Evolutionary conservation across 2,888 invertebrate genomes (phyloP).

Genomic region (Eristalis pertinax): DNA sequence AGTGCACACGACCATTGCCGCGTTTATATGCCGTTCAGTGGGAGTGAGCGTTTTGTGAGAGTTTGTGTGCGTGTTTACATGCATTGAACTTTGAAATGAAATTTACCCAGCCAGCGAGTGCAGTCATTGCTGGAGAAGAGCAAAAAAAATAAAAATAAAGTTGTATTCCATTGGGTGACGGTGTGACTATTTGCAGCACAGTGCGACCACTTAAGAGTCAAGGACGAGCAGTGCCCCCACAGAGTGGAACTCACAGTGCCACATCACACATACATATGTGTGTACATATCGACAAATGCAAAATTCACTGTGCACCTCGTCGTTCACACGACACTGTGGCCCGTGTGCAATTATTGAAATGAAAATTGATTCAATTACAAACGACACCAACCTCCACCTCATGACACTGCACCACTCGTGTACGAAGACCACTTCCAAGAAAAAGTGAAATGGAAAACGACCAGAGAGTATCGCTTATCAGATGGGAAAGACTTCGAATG

Average conservation of each 20-base stretch:
- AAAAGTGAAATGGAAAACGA: constrained; percentile 39
- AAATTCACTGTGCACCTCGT: constrained; percentile 14
- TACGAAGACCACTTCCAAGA: neutral
- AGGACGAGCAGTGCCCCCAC: constrained; percentile 54
- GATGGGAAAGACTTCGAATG: constrained; percentile 28
- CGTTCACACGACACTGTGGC: constrained; percentile 32
- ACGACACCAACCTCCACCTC: neutral
- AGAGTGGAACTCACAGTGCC: neutral
- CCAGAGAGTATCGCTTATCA: constrained; percentile 16
- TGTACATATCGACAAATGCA: neutral
- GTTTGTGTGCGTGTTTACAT: neutral
- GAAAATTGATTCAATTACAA: constrained; percentile 44
- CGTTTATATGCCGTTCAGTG: too few relatives aligned
- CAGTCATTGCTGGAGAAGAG: neutral
- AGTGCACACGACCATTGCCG: constrained; percentile 6
- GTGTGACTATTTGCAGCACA: constrained; percentile 27
- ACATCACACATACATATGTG: neutral
- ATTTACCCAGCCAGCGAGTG: constrained; percentile 28
- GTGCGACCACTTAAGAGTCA: constrained; percentile 47
- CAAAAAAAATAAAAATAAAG: constrained; percentile 1
- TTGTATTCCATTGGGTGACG: constrained; percentile 24
- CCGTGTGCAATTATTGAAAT: constrained; percentile 43
- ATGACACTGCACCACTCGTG: too few relatives aligned
- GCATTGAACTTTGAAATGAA: constrained; percentile 50
- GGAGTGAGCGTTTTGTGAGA: neutral